Evolutionary conservation across 2,888 invertebrate species (phyloP), one percentile per base, ranked within the genome.

Genomic region (Meghimatium bilineatum): DNA sequence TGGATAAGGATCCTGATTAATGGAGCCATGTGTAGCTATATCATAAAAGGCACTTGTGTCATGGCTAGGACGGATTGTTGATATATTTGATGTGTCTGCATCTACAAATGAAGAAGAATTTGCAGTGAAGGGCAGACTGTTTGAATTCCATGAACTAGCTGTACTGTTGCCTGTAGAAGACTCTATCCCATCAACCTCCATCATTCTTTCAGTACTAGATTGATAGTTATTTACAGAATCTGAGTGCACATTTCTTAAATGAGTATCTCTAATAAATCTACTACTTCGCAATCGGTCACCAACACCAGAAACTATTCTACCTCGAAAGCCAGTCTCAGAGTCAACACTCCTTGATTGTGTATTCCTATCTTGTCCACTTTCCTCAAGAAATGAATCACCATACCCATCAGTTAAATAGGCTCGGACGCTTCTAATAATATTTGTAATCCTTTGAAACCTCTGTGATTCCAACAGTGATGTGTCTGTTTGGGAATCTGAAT

Each of bases 401-500:
- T 38, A 38, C 8, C 38, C 71, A 5, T 71, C 38, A 26, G 71
- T 10, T 71, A 71, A 38, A 71, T 71, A 71, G 29, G 71, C 38
- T 71, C 71, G 17, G 26, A 71, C 71, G 38, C 38, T 71, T 36
- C n/a, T 20, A 26, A 71, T 38, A 71, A 71, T 38, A 71, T 38
- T 71, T 8, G 36, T 36, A 38, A 71, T 71, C 71, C 71, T 36
- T 12, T 71, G 71, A 71, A 38, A 71, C n/a, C 71, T 36, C n/a
- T 71, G 38, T 34, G 67, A 67, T 14, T 34, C 67, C 23, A 34
- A 67, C 23, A 67, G 14, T 38, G 71, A 38, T 71, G 38, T 71
- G 26, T 23, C 10, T 6, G 5, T 38, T n/a, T 38, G 38, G 20
- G 71, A 3, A 38, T 0, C n/a, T 26, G 75, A 75, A 29, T 29